Evolutionary conservation across 2,888 invertebrate species (phyloP).

Genomic region (Xylocampa areola): DNA sequence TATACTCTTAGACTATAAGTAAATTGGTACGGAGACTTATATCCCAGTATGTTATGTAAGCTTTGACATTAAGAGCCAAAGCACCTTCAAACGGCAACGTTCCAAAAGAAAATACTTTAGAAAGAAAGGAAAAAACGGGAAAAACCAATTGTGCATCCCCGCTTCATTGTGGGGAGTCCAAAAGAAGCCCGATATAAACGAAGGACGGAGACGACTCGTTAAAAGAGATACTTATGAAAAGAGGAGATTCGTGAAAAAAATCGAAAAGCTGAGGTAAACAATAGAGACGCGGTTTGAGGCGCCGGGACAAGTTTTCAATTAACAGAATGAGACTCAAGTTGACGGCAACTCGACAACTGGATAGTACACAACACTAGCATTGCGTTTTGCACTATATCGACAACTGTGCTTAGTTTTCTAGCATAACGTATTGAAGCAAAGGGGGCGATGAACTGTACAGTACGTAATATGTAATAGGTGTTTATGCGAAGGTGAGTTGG

Average conservation of each 20-base stretch:
- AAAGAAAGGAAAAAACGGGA: conserved; percentile 62
- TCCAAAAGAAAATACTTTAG: conserved; percentile 62
- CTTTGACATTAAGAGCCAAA: conserved; percentile 55
- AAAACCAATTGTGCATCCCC: conserved; percentile 73
- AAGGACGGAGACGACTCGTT: conserved; percentile 70
- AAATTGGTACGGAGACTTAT: conserved; percentile 12
- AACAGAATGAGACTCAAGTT: conserved; percentile 67
- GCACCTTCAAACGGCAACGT: conserved; percentile 60
- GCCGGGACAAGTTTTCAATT: conserved; percentile 74
- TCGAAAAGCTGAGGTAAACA: conserved; percentile 71
- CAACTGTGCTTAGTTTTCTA: conserved; percentile 22
- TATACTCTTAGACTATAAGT: conserved; percentile 1
- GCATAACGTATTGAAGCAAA: conserved; percentile 38
- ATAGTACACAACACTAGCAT: conserved; percentile 52
- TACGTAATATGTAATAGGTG: conserved; percentile 61
- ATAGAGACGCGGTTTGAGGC: conserved; percentile 68
- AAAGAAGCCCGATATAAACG: conserved; percentile 72
- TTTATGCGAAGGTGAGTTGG: conserved; percentile 70
- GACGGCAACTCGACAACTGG: conserved; percentile 55
- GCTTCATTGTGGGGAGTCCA: conserved; percentile 68
- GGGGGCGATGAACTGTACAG: conserved; percentile 53
- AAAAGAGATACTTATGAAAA: conserved; percentile 75
- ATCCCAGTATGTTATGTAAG: conserved; percentile 33
- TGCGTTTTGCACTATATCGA: conserved; percentile 26
- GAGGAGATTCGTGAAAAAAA: conserved; percentile 70